Evolutionary conservation across 2,113 vertebrate genomes (phyloP).

Genomic region (Orthonyx spaldingii): DNA sequence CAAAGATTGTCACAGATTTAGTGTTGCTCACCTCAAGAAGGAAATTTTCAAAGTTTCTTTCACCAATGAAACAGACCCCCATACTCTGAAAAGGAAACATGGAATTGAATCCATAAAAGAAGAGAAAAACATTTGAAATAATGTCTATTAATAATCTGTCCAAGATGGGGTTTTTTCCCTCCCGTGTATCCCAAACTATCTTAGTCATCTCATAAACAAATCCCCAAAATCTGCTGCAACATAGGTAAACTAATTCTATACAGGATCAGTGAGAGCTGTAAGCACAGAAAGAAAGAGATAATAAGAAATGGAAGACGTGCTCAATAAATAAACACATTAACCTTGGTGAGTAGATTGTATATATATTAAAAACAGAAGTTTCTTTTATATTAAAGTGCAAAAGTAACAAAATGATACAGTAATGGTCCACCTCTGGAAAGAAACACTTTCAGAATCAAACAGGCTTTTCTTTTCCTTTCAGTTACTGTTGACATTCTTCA

Average conservation of each 20-base stretch:
- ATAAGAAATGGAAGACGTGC: not conserved
- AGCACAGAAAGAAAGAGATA: not conserved
- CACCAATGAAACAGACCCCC: constrained; percentile 95
- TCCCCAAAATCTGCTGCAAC: not conserved
- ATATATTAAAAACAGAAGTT: not conserved
- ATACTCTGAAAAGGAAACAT: constrained; percentile 82
- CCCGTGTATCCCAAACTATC: not conserved
- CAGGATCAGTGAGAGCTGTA: not conserved
- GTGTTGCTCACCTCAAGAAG: constrained; percentile 83
- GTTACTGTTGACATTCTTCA: not conserved
- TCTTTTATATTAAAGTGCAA: not conserved
- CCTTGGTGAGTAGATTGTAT: not conserved
- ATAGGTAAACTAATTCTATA: not conserved
- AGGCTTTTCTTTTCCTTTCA: not conserved
- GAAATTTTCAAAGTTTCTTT: constrained; percentile 91
- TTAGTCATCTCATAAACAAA: not conserved
- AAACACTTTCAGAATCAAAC: not conserved
- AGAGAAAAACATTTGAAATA: not conserved
- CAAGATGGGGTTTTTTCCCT: not conserved
- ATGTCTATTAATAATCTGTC: not conserved
- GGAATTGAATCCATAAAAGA: not conserved
- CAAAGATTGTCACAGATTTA: not conserved
- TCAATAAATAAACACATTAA: not conserved
- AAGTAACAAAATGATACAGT: not conserved
- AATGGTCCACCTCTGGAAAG: not conserved